Evolutionary conservation across 2,113 vertebrate genomes (phyloP), one percentile per base, ranked within the genome.

Genomic region (Anarrhichthys ocellatus): DNA sequence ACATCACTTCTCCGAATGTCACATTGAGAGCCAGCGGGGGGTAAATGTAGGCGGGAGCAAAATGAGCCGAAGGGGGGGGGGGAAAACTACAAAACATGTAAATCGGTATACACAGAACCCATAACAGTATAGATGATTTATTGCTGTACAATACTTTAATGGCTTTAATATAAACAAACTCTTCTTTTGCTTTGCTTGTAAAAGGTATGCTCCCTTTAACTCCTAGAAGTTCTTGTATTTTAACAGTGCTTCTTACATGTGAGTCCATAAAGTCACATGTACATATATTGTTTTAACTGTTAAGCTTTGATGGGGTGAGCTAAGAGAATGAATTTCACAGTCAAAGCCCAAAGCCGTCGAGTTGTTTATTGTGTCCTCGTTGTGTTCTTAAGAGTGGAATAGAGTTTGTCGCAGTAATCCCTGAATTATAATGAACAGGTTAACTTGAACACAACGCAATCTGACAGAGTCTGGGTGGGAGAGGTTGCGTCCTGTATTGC

Each of bases 1-100:
- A 85, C 84, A 86, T 91, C 88, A 78, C 66, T 87, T 54, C 82
- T 85, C 62, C 36, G 81, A 83, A 84, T 87, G 90, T 85, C 89
- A 86, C 78, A 63, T 64, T 81, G 82, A 62, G 68, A 87, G 82
- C 58, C 74, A 59, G 80, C 14, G 24, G 91, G 89, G 82, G 85
- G 85, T 78, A 72, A 72, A 84, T 81, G 74, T 79, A 61, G 52
- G 50, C 20, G 40, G 66, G 71, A 70, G 44, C 34, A 6, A 65
- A 76, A 82, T 73, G 74, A 70, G 79, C 75, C 54, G 17, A 14
- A 40, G 64, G 36, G 76, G 54, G 0, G 64, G 36, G 76, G 54
- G 0, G 14, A 59, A 17, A 63, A 61, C 27, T 18, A 65, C 11
- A 62, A 88, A 86, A 82, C 62, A 78, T 78, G 63, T 66, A 58